Evolutionary conservation across 2,113 vertebrate species (phyloP).

Genomic region (Crotalus horridus): DNA sequence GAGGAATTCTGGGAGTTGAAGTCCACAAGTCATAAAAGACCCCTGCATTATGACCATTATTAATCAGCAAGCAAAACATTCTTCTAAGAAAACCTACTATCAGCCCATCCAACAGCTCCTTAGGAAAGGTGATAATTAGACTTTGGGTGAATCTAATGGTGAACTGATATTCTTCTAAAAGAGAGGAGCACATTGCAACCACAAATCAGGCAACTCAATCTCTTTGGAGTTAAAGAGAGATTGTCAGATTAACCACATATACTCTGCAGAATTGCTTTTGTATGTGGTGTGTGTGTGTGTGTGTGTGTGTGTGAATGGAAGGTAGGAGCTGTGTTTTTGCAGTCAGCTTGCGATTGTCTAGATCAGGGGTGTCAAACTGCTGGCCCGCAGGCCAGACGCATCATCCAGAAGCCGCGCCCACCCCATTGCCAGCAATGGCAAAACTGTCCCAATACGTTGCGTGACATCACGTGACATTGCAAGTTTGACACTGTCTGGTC

Average conservation of each 20-base stretch:
- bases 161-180: not conserved
- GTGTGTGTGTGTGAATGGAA: no score
- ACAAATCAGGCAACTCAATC: not conserved
- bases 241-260: not conserved
- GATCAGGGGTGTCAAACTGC: no score
- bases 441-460: no score
- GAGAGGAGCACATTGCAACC: not conserved
- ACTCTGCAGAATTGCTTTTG: not conserved
- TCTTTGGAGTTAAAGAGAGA: not conserved
- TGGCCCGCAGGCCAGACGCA: no score
- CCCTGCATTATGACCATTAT: not conserved
- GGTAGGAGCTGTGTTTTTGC: not conserved
- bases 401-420: no score
- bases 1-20: not conserved
- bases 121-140: conserved; percentile 1
- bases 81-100: conserved; percentile 24
- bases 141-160: not conserved
- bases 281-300: no score
- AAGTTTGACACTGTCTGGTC: no score
- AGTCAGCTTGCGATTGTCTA: not conserved
- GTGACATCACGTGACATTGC: fast-evolving
- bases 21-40: no score
- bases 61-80: not conserved
- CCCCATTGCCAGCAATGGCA: no score
- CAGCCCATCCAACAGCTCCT: not conserved